Conservation (phyloP, 2,888 invertebrate species). For the Kuschelorhynchus macadamiae region DNA sequence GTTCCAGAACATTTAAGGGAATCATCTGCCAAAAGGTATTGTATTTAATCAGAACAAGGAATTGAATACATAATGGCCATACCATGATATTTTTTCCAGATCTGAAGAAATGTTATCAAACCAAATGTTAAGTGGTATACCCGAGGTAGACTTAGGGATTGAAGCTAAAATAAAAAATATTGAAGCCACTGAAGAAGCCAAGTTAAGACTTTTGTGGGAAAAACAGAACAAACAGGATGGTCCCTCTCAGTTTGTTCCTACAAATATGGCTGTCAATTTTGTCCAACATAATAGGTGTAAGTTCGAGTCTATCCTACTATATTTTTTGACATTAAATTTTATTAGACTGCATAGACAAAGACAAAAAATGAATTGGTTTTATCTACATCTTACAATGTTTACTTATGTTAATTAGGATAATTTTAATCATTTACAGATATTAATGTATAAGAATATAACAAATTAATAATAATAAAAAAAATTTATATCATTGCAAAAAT, state of each 20-base stretch:
- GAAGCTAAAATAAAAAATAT: conserved; percentile 99
- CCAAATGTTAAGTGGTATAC: conserved; percentile 99
- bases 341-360: too few relatives aligned
- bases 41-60: too few relatives aligned
- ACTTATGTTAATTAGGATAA: too few relatives aligned
- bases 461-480: too few relatives aligned
- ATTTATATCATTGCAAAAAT: too few relatives aligned
- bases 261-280: conserved; percentile 98
- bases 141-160: conserved; percentile 99
- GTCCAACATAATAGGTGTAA: conserved; percentile 96
- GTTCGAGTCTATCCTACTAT: too few relatives aligned
- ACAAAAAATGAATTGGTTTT: too few relatives aligned
- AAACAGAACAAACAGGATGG: conserved; percentile 92
- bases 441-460: too few relatives aligned
- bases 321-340: too few relatives aligned
- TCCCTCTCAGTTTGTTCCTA: conserved; percentile 95
- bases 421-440: too few relatives aligned
- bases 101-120: conserved; percentile 99
- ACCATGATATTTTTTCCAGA: conserved; percentile 44
- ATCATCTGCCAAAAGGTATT: conserved; percentile 81
- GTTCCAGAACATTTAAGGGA: conserved; percentile 79
- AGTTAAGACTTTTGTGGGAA: conserved; percentile 91
- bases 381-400: too few relatives aligned
- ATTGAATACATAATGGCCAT: too few relatives aligned
- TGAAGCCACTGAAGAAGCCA: conserved; percentile 98